These are phyloP conservation scores for Huso huso DNA, from an alignment of 2,797 vertebrate species.

Conservation along the genomic window DNA sequence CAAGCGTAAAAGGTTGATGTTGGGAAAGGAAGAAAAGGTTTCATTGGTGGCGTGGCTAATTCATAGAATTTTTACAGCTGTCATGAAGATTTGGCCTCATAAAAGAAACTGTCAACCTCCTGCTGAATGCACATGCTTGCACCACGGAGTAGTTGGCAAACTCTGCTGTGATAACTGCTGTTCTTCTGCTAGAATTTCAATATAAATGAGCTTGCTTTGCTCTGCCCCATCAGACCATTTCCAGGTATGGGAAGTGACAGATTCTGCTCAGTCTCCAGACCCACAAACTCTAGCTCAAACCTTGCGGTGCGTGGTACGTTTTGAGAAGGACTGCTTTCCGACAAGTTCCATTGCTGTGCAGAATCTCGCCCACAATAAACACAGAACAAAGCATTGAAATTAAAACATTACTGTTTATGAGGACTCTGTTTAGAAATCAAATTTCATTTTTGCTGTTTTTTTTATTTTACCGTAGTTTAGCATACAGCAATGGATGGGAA, in stretches of 20 bases:
- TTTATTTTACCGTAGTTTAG: no score
- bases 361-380: no score
- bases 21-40: conserved; percentile 3
- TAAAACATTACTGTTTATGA: no score
- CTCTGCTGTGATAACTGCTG: conserved; percentile 16
- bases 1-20: conserved; percentile 2
- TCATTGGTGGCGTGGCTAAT: not conserved
- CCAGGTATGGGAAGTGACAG: conserved; percentile 9
- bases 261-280: conserved; percentile 8
- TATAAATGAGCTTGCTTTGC: conserved; percentile 34
- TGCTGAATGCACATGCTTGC: conserved; percentile 12
- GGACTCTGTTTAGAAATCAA: no score
- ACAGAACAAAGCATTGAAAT: no score
- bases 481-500: no score
- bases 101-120: conserved; percentile 15
- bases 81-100: conserved; percentile 15
- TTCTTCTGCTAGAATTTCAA: conserved; percentile 25
- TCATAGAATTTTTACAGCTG: conserved; percentile 22
- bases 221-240: conserved; percentile 6
- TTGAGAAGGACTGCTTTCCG: conserved; percentile 9
- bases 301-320: not conserved
- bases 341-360: not conserved
- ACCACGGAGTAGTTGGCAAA: conserved; percentile 16
- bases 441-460: no score
- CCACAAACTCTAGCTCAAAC: not conserved